Evolutionary conservation across 2,113 vertebrate genomes (phyloP).

Genomic region (Forbesichthys papilliferus): DNA sequence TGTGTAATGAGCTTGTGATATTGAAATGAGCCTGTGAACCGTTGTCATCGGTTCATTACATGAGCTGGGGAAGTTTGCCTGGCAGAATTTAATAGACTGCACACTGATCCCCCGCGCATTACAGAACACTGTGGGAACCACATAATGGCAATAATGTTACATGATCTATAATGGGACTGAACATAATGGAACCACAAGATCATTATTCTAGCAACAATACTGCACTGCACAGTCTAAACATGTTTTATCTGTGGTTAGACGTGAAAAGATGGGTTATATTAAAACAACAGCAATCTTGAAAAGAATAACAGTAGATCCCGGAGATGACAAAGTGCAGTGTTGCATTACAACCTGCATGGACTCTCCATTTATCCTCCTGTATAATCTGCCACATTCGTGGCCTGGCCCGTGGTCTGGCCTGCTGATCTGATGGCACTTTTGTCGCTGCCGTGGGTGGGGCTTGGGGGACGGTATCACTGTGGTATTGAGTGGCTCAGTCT

Average conservation of each 20-base stretch:
- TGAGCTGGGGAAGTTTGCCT: constrained; percentile 21
- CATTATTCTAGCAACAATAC: constrained; percentile 25
- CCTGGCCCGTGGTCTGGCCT: too few species aligned
- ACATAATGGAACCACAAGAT: constrained; percentile 21
- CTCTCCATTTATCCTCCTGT: not conserved
- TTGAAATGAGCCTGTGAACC: constrained; percentile 12
- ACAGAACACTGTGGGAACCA: constrained; percentile 31
- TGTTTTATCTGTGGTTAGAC: not conserved
- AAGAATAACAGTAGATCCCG: not conserved
- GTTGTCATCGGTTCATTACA: constrained; percentile 35
- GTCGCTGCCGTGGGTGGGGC: too few species aligned
- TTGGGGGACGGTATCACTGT: too few species aligned
- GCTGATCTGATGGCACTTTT: too few species aligned
- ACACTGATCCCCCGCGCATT: constrained; percentile 11
- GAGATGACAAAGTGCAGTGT: constrained; percentile 11
- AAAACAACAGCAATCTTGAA: not conserved
- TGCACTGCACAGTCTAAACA: not conserved
- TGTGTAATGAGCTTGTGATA: constrained; percentile 42
- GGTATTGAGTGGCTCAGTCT: too few species aligned
- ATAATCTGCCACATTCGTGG: not conserved
- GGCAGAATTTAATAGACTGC: constrained; percentile 48
- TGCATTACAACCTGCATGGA: not conserved
- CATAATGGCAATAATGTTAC: constrained; percentile 15
- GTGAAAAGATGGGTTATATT: not conserved
- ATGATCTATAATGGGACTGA: constrained; percentile 10